These are phyloP conservation scores for Antennarius striatus DNA, from an alignment of 2,113 vertebrate genomes.

Conservation along the genomic window DNA sequence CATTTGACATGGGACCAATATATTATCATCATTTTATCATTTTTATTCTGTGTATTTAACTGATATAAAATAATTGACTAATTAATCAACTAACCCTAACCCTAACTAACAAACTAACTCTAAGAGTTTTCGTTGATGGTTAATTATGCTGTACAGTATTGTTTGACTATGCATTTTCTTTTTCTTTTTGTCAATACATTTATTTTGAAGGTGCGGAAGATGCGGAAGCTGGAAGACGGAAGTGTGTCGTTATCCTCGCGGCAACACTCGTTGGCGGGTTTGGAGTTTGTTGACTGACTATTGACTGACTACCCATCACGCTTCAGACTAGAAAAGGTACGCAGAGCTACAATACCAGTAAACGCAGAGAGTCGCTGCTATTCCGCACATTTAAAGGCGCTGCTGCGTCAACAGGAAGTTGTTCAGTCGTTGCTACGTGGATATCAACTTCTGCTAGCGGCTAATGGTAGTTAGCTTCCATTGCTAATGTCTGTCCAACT, in stretches of 20 bases:
- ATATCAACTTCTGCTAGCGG: conserved; percentile 5
- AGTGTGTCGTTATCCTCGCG: conserved; percentile 43
- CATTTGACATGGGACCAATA: too few relatives aligned
- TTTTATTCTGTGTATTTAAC: too few relatives aligned
- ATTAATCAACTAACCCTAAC: too few relatives aligned
- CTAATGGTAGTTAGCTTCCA: conserved; percentile 24
- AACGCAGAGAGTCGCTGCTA: neutral
- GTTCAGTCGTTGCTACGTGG: neutral
- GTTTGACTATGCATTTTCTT: too few relatives aligned
- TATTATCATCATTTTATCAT: too few relatives aligned
- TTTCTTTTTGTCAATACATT: neutral
- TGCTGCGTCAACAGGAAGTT: neutral
- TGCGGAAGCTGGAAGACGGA: conserved; percentile 14
- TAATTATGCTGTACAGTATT: too few relatives aligned
- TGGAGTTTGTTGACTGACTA: conserved; percentile 7
- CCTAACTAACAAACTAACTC: too few relatives aligned
- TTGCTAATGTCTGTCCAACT: conserved; percentile 20
- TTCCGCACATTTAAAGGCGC: neutral
- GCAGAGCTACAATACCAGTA: too few relatives aligned
- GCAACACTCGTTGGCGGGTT: conserved; percentile 19
- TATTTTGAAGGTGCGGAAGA: conserved; percentile 52
- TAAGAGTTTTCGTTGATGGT: too few relatives aligned
- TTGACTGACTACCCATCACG: neutral
- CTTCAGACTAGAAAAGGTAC: too few relatives aligned
- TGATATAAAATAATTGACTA: too few relatives aligned